Evolutionary conservation across 2,113 vertebrate genomes (phyloP), one percentile per base, ranked within the genome.

Genomic region (Brachyhypopomus occidentalis): DNA sequence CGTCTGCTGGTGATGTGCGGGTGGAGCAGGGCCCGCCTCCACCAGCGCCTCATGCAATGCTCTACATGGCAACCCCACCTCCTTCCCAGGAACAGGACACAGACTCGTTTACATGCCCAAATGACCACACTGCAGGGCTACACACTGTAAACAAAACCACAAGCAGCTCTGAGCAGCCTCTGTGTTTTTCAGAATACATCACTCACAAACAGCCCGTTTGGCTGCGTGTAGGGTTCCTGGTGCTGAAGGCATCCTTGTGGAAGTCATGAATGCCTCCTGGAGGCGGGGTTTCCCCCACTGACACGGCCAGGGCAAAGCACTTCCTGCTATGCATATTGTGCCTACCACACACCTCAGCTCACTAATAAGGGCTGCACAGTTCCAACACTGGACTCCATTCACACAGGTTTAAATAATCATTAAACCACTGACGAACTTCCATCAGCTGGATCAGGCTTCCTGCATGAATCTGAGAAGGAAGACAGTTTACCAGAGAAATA

Each of bases 351-450:
- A 22, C 23, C 11, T 45, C 19, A 30, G 5, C 82, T 81, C 81
- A 86, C 69, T 78, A 30, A 70, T 60, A 81, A 41, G 25, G 63
- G 70, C 14, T 2, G 7, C 20, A 27, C 27, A 81, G 22, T n/a
- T 41, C 48, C 62, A 84, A 72, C 7, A 41, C 36, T 38, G 63
- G 12, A 3, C 41, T 69, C 52, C 55, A 80, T 34, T 30, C 58
- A 7, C 2, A 23, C 19, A 41, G 22, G n/a, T 75, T 73, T 83
- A 81, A 89, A 71, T 19, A 84, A 83, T 88, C 83, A 78, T 89
- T 86, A 86, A 90, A 88, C 89, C 86, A 87, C 86, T 87, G 56
- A 77, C 71, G 82, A 83, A 80, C 85, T 88, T 89, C 79, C 84
- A 82, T 82, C 85, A 41, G n/a, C 63, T 86, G 84, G 86, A n/a